Percentiles rank a stretch among this genome's conserved stretches.
Evolutionary conservation across 2,888 invertebrate genomes (phyloP).

Genomic region (Sialis fuliginosa): DNA sequence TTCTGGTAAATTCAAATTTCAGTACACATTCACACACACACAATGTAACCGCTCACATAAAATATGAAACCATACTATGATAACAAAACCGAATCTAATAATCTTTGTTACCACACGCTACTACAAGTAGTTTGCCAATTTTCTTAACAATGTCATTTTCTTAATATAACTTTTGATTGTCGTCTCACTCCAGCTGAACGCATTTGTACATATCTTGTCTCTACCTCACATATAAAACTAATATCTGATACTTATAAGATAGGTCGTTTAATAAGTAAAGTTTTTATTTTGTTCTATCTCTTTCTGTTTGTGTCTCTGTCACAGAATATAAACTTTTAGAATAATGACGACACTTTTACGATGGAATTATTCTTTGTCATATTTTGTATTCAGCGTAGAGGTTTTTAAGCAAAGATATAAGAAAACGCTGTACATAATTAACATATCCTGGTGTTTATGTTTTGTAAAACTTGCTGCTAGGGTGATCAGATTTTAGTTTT

Average conservation of each 20-base stretch:
- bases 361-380: neutral
- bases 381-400: neutral
- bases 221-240: constrained; percentile 14
- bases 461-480: too few relatives aligned
- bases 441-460: too few relatives aligned
- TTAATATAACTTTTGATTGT: constrained; percentile 16
- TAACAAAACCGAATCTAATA: constrained; percentile 19
- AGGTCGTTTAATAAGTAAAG: constrained; percentile 22
- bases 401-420: too few relatives aligned
- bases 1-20: too few relatives aligned
- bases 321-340: neutral
- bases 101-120: constrained; percentile 16
- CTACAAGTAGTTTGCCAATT: constrained; percentile 19
- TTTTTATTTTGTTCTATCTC: constrained; percentile 20
- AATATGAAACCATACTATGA: too few relatives aligned
- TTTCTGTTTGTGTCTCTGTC: neutral
- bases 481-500: too few relatives aligned
- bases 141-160: constrained; percentile 24
- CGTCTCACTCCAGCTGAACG: too few relatives aligned
- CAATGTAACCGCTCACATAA: too few relatives aligned
- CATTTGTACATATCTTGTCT: constrained; percentile 10
- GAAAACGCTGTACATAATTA: too few relatives aligned
- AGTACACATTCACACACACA: too few relatives aligned
- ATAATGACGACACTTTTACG: neutral
- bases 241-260: constrained; percentile 21